These are phyloP conservation scores for Actinernus sp. DNA, from an alignment of 92 coral and sea anemone species.

Conservation along the genomic window DNA sequence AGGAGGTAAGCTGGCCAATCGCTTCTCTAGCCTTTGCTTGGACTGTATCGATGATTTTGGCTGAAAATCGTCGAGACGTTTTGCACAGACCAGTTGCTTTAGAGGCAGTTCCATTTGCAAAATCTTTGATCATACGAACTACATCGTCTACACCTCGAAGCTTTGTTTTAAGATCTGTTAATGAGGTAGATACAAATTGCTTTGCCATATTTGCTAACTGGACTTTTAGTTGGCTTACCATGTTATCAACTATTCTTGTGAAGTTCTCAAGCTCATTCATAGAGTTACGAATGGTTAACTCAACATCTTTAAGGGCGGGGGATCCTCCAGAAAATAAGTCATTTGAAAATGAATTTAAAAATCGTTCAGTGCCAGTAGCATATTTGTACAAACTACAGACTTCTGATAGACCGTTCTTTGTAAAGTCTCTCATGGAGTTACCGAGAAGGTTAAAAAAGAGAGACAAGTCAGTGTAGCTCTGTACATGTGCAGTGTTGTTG, in stretches of 20 bases:
- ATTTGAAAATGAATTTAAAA: constrained; percentile 55
- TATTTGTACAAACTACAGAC: constrained; percentile 52
- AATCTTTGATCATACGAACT: constrained; percentile 42
- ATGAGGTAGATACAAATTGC: constrained; percentile 45
- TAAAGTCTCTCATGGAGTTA: constrained; percentile 45
- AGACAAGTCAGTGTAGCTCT: constrained; percentile 23
- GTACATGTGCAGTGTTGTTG: background rate
- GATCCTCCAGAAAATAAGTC: constrained; percentile 48
- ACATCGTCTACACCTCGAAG: constrained; percentile 42
- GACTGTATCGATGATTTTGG: constrained; percentile 64
- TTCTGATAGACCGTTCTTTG: constrained; percentile 43
- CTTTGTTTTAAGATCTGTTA: constrained; percentile 40
- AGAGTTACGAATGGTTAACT: constrained; percentile 13
- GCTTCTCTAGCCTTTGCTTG: constrained; percentile 71
- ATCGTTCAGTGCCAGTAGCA: constrained; percentile 39
- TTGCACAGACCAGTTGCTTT: constrained; percentile 63
- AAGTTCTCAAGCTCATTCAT: constrained; percentile 33
- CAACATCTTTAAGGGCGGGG: constrained; percentile 26
- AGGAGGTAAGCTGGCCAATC: constrained; percentile 37
- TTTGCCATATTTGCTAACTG: constrained; percentile 5
- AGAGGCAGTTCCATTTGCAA: constrained; percentile 63
- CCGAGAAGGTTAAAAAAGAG: constrained; percentile 67
- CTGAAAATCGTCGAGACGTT: constrained; percentile 64
- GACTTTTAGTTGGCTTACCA: background rate
- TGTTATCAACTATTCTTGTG: constrained; percentile 30